These are phyloP conservation scores for Plotosus lineatus DNA, from an alignment of 2,113 vertebrate species.

Conservation along the genomic window DNA sequence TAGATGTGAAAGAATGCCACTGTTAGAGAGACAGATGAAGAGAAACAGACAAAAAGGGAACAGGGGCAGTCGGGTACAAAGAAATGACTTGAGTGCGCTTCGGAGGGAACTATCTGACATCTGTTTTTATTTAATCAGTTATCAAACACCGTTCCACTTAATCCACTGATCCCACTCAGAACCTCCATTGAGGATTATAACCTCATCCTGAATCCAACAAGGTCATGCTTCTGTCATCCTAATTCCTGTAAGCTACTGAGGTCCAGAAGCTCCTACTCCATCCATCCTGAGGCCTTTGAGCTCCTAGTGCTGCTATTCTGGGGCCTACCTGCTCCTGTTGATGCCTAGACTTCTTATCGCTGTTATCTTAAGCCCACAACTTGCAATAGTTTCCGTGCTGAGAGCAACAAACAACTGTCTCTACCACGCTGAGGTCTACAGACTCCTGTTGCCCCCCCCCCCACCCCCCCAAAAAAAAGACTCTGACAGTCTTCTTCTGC, in stretches of 20 bases:
- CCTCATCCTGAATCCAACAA: not conserved
- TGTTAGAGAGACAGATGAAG: slow-evolving; percentile 59
- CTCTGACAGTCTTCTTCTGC: not conserved
- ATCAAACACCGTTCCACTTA: not conserved
- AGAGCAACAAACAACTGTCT: too few species aligned
- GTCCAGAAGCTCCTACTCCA: not conserved
- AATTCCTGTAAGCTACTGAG: not conserved
- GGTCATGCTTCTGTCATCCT: too few species aligned
- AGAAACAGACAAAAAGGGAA: slow-evolving; percentile 17
- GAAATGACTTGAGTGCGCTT: not conserved
- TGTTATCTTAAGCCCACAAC: too few species aligned
- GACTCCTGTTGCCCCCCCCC: too few species aligned
- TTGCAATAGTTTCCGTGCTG: too few species aligned
- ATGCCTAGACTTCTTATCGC: too few species aligned
- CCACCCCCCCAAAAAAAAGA: too few species aligned
- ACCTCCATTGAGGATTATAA: not conserved
- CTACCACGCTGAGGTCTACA: too few species aligned
- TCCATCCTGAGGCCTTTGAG: not conserved
- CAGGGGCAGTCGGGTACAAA: not conserved
- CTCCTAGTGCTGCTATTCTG: not conserved
- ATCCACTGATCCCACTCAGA: not conserved
- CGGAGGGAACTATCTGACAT: not conserved
- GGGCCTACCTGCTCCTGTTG: not conserved
- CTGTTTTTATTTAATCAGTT: slow-evolving; percentile 26
- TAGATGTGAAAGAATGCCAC: slow-evolving; percentile 90